phyloP scores from a whole-genome alignment of 2,113 vertebrate species.

The Struthio camelus region DNA sequence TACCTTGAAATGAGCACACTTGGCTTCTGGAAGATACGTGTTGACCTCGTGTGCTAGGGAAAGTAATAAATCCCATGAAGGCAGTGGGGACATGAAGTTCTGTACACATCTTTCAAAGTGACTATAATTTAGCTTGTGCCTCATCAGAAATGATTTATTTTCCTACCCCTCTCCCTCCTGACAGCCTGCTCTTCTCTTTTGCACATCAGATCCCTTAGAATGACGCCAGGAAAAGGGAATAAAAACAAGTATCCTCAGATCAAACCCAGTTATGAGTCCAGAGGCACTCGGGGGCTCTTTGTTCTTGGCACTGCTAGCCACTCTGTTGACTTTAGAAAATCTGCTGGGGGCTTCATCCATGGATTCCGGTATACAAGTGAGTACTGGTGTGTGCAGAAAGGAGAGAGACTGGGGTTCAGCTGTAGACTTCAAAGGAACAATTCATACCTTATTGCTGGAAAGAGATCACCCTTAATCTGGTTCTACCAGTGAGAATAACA shows the following conservation, averaged over 20 bases:
- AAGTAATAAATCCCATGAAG: background rate
- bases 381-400: background rate
- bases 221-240: slow-evolving; percentile 76
- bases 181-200: background rate
- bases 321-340: slow-evolving; percentile 90
- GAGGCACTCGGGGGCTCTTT: slow-evolving; percentile 84
- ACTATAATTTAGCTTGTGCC: background rate
- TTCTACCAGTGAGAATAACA: background rate
- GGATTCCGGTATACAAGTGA: slow-evolving; percentile 98
- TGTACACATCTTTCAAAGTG: background rate
- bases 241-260: slow-evolving; percentile 88
- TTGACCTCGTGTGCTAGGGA: background rate
- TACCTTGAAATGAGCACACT: background rate
- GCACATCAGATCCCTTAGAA: slow-evolving; percentile 79
- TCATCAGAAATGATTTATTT: background rate
- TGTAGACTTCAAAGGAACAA: background rate
- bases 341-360: slow-evolving; percentile 95
- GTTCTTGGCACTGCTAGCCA: slow-evolving; percentile 91
- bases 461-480: background rate
- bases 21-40: background rate
- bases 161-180: background rate
- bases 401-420: background rate
- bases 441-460: background rate
- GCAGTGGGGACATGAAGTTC: background rate
- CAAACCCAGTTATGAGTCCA: slow-evolving; percentile 89